phyloP scores from a whole-genome alignment of 2,888 invertebrate species.

The Pandemis heparana region DNA sequence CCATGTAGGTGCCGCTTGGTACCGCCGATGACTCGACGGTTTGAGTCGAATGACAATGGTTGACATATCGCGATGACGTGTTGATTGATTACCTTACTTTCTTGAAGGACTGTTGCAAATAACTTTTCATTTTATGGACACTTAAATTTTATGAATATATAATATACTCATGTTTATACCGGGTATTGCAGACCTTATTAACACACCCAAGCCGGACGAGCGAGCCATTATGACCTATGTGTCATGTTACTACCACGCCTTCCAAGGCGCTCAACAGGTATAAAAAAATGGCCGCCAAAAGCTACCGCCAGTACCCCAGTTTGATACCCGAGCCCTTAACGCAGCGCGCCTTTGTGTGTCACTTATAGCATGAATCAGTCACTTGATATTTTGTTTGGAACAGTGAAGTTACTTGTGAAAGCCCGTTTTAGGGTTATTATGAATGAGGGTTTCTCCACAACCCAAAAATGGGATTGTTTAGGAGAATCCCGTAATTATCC shows the following conservation, averaged over 20 bases:
- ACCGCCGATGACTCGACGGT: background rate
- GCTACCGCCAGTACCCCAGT: slow-evolving; percentile 63
- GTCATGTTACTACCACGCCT: slow-evolving; percentile 99
- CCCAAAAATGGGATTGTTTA: background rate
- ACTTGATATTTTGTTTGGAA: slow-evolving; percentile 30
- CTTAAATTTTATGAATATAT: slow-evolving; percentile 5
- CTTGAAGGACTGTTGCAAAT: slow-evolving; percentile 3
- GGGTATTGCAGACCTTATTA: slow-evolving; percentile 96
- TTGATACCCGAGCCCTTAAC: slow-evolving; percentile 72
- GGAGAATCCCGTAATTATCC: background rate
- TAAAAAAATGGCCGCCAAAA: slow-evolving; percentile 71
- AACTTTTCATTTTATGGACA: slow-evolving; percentile 11
- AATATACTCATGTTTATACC: slow-evolving; percentile 47
- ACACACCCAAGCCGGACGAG: slow-evolving; percentile 99
- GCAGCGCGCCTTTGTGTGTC: slow-evolving; percentile 79
- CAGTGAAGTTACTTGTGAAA: slow-evolving; percentile 5
- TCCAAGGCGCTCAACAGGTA: slow-evolving; percentile 99
- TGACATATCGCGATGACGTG: background rate
- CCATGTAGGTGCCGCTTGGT: no score
- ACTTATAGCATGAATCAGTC: slow-evolving; percentile 80
- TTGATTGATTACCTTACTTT: background rate
- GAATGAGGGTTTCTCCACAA: slow-evolving; percentile 20
- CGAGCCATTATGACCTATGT: slow-evolving; percentile 99
- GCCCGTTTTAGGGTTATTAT: slow-evolving; percentile 21
- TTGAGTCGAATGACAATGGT: background rate